These are phyloP conservation scores for Syngnathus typhle DNA, from an alignment of 2,113 vertebrate genomes.

Conservation along the genomic window DNA sequence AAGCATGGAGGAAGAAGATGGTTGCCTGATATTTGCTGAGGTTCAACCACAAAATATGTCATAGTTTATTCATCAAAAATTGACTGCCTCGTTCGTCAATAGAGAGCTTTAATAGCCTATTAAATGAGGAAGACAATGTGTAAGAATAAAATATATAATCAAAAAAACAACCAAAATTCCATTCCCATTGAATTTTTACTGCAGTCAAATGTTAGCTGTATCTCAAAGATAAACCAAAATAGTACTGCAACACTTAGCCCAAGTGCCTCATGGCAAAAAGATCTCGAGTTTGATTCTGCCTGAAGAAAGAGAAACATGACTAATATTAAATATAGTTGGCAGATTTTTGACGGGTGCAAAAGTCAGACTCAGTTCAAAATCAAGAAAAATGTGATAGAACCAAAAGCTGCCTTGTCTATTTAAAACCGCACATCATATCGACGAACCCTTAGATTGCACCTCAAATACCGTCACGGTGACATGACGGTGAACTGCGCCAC, in stretches of 20 bases:
- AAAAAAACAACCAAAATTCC: too few species aligned
- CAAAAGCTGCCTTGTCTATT: neutral
- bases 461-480: slow-evolving; percentile 43
- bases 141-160: too few species aligned
- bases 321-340: too few species aligned
- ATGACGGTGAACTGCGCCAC: slow-evolving; percentile 52
- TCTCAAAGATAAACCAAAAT: neutral
- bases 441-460: slow-evolving; percentile 39
- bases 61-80: too few species aligned
- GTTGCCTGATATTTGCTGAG: neutral
- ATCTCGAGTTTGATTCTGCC: neutral
- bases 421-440: slow-evolving; percentile 7
- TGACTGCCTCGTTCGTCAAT: too few species aligned
- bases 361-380: neutral
- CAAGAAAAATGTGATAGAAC: neutral
- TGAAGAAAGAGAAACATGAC: neutral
- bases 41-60: neutral
- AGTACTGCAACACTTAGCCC: neutral
- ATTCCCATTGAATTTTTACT: too few species aligned
- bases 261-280: neutral
- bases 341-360: neutral
- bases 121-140: neutral
- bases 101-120: neutral
- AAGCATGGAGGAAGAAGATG: neutral
- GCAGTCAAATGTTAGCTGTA: neutral